Evolutionary conservation across 2,888 invertebrate species (phyloP).

Genomic region (Scaptodrosophila latifasciaeformis): DNA sequence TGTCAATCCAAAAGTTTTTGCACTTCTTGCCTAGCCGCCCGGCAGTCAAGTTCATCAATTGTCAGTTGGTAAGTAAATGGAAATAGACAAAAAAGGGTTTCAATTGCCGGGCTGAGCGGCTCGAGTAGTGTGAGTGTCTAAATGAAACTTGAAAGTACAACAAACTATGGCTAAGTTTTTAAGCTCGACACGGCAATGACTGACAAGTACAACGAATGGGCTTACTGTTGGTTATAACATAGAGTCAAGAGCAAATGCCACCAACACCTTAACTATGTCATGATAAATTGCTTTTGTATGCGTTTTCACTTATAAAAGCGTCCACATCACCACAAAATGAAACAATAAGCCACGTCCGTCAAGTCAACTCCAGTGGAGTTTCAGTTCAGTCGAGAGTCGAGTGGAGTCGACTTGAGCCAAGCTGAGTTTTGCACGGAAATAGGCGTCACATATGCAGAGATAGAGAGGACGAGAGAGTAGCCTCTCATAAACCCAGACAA

Average conservation of each 20-base stretch:
- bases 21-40: slow-evolving; percentile 8
- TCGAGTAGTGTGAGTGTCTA: too few species aligned
- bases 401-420: slow-evolving; percentile 23
- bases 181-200: slow-evolving; percentile 59
- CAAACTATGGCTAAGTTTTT: slow-evolving; percentile 48
- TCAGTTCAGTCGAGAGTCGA: slow-evolving; percentile 46
- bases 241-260: slow-evolving; percentile 1
- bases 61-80: slow-evolving; percentile 27
- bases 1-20: slow-evolving; percentile 56
- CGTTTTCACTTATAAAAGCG: slow-evolving; percentile 50
- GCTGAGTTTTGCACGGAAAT: too few species aligned
- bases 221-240: neutral
- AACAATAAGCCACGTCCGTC: slow-evolving; percentile 70
- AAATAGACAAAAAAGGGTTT: slow-evolving; percentile 1
- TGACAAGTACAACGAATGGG: slow-evolving; percentile 40
- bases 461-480: slow-evolving; percentile 17
- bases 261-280: slow-evolving; percentile 57
- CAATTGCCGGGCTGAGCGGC: neutral
- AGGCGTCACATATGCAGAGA: slow-evolving; percentile 16
- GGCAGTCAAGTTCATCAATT: slow-evolving; percentile 41
- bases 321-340: slow-evolving; percentile 60
- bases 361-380: slow-evolving; percentile 57
- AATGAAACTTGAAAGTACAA: slow-evolving; percentile 34
- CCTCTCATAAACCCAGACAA: slow-evolving; percentile 56
- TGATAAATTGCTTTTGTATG: slow-evolving; percentile 68